Evolutionary conservation across 2,888 invertebrate species (phyloP), one percentile per base, ranked within the genome.

Genomic region (Platerodrilus igneus): DNA sequence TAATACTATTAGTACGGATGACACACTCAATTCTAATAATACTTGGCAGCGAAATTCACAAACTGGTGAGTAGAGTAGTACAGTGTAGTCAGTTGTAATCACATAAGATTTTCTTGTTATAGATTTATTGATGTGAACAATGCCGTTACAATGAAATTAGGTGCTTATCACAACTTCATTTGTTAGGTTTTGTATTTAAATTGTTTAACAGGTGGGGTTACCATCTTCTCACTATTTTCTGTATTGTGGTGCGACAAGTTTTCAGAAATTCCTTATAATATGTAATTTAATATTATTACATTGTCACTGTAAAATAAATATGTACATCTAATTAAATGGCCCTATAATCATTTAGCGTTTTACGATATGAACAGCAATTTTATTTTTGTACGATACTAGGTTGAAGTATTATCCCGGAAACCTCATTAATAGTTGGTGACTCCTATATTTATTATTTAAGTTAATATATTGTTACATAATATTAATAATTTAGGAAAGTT

Each of bases 11-110:
- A 60, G 61, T 56, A 58, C 58, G 31, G 62, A 63, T 42, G 68
- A 68, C 59, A 63, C 67, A 40, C 56, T 68, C 58, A 67, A 68
- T 62, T 67, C 67, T 55, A 68, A 68, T 57, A 67, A 66, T 57
- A 54, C 66, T 47, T 68, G 68, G 68, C 66, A 67, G 54, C 55
- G 56, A 49, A 52, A 52, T 44, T 62, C 64, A 45, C 65, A 65
- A 57, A 66, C 63, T 39, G 55, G 58, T 57, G 45, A 52, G 55
- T 65, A 58, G 41, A 59, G 58, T 57, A 33, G 47, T 57, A n/a
- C n/a, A n/a, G n/a, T n/a, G n/a, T n/a, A n/a, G n/a, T n/a, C n/a
- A n/a, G n/a, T n/a, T n/a, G n/a, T n/a, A n/a, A n/a, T n/a, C n/a
- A n/a, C n/a, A n/a, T n/a, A n/a, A n/a, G 16, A 16, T 21, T 37